Evolutionary conservation across 1,140 invertebrate genomes (phyloP), one percentile per base, ranked within the genome.

Genomic region (Nymphalis io): DNA sequence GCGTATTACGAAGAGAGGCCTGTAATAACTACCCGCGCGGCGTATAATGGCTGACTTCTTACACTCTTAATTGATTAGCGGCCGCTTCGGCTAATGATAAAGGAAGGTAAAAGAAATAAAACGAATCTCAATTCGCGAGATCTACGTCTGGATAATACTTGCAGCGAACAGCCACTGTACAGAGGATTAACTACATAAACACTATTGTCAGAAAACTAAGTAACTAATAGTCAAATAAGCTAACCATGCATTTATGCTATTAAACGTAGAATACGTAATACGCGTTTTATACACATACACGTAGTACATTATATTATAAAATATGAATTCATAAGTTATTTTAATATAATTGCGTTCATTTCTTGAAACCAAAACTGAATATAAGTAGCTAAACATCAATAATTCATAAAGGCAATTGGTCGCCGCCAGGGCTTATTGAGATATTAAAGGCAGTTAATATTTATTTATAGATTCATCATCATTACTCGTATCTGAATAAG

Each of bases 61-160:
- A 90, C 85, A 84, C 87, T 90, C 88, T 91, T 91, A 91, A 91
- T 91, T 91, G 89, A 91, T 91, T 91, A 88, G 89, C 88, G 89
- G 89, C 83, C 86, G 88, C 87, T 84, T 81, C 77, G 85, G 74
- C 83, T 91, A 90, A 91, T 91, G 88, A 91, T 89, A 91, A 90
- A 88, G 88, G 82, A 85, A 88, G 85, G 86, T 86, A 89, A 90
- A 89, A 87, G 83, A 89, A 89, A 89, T 85, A 90, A 88, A 88
- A 88, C 78, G 82, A 82, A 81, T 76, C 78, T 78, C 80, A 82
- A 88, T 90, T 87, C 84, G 83, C 83, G 75, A 87, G 81, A 70
- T 72, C 75, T 79, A 87, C 79, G 81, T 82, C 80, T 80, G 81
- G 79, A 84, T 76, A 76, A 72, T 76, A 72, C 71, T 70, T 59